Conservation (phyloP, 2,113 vertebrate species). For the Carassius gibelio region DNA sequence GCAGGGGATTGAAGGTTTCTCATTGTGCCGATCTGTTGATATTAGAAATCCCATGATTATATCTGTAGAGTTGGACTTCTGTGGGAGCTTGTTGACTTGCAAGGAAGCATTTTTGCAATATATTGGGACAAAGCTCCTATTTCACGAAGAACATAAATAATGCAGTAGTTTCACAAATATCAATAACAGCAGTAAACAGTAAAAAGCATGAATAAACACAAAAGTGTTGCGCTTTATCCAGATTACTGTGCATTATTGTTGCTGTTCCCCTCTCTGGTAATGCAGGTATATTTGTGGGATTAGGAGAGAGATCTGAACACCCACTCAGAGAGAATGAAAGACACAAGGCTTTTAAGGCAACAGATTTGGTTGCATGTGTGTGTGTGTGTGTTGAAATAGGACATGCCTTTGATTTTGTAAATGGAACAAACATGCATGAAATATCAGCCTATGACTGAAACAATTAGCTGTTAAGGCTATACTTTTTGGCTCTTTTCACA, state of each 20-base stretch:
- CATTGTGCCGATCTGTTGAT: slow-evolving; percentile 4
- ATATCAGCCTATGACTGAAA: background rate
- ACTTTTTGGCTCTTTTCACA: background rate
- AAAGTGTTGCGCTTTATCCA: background rate
- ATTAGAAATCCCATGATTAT: background rate
- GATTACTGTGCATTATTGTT: background rate
- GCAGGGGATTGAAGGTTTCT: background rate
- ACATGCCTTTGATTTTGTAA: slow-evolving; percentile 12
- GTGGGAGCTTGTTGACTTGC: background rate
- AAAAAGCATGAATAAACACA: background rate
- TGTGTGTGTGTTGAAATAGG: background rate
- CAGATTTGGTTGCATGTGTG: background rate
- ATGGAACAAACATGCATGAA: slow-evolving; percentile 10
- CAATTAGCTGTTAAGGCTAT: background rate
- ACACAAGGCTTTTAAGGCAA: slow-evolving; percentile 6
- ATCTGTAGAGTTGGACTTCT: background rate
- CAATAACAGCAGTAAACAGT: background rate
- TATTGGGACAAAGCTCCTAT: background rate
- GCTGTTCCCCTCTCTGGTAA: background rate
- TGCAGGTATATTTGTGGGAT: background rate
- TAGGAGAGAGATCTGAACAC: background rate
- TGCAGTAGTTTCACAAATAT: background rate
- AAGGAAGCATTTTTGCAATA: background rate
- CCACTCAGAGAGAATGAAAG: slow-evolving; percentile 7
- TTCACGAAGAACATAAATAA: background rate